Evolutionary conservation across 2,113 vertebrate species (phyloP).

Genomic region (Emydocephalus ijimae): DNA sequence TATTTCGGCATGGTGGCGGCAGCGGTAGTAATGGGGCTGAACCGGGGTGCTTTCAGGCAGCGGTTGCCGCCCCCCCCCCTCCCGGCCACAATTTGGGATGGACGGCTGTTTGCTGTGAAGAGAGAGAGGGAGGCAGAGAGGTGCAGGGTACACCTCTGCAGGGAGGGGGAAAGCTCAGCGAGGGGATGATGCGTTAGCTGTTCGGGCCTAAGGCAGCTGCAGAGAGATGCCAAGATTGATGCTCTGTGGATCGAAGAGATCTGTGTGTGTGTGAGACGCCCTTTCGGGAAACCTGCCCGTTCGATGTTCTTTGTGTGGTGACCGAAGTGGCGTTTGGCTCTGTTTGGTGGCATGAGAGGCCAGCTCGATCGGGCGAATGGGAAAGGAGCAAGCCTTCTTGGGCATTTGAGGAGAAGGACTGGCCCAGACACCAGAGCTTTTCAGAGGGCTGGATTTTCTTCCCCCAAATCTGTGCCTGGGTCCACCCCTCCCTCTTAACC

Average conservation of each 20-base stretch:
- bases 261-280: neutral
- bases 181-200: neutral
- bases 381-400: neutral
- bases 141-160: neutral
- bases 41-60: neutral
- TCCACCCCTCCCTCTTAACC: neutral
- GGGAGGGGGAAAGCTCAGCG: neutral
- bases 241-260: neutral
- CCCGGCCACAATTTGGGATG: too few relatives aligned
- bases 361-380: neutral
- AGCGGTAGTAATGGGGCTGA: neutral
- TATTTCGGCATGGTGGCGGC: neutral
- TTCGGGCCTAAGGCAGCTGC: neutral
- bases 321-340: neutral
- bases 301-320: neutral
- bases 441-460: neutral
- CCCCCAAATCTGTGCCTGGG: neutral
- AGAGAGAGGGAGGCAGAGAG: too few relatives aligned
- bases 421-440: neutral
- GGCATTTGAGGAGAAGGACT: neutral
- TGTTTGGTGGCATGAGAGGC: neutral
- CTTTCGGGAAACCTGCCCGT: neutral
- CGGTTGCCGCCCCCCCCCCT: neutral
- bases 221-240: neutral
- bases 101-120: neutral